Conservation (phyloP, 2,888 invertebrate genomes). For the Eumacrocentrus americanus region DNA sequence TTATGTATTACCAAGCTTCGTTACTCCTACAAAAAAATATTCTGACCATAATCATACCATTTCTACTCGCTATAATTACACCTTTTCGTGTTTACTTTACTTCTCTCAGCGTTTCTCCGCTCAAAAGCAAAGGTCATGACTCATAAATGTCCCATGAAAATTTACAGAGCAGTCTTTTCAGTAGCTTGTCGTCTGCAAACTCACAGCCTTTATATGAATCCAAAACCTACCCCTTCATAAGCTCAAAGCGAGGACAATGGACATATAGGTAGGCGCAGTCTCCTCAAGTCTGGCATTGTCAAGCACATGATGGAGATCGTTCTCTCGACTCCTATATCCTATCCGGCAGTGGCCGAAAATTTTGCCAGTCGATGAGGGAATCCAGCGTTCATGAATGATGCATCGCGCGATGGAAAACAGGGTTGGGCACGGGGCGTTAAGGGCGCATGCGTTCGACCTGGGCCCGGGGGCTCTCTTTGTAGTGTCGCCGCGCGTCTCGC, state of each 20-base stretch:
- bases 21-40: no score
- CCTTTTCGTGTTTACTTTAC: no score
- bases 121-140: no score
- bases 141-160: no score
- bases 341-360: background rate
- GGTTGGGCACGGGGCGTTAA: slow-evolving; percentile 47
- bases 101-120: no score
- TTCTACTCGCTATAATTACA: no score
- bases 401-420: slow-evolving; percentile 43
- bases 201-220: background rate
- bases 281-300: no score
- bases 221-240: background rate
- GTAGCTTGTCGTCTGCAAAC: background rate
- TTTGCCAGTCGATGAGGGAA: slow-evolving; percentile 6
- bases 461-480: slow-evolving; percentile 57
- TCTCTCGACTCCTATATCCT: background rate
- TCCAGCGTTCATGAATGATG: slow-evolving; percentile 40
- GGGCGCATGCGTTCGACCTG: slow-evolving; percentile 53
- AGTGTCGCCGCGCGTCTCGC: slow-evolving; percentile 44
- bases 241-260: background rate
- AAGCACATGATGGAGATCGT: background rate
- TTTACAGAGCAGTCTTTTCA: no score
- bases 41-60: no score
- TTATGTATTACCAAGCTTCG: no score
- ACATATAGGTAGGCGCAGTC: background rate